phyloP scores from a whole-genome alignment of 2,113 vertebrate species.

The Neomonachus schauinslandi region DNA sequence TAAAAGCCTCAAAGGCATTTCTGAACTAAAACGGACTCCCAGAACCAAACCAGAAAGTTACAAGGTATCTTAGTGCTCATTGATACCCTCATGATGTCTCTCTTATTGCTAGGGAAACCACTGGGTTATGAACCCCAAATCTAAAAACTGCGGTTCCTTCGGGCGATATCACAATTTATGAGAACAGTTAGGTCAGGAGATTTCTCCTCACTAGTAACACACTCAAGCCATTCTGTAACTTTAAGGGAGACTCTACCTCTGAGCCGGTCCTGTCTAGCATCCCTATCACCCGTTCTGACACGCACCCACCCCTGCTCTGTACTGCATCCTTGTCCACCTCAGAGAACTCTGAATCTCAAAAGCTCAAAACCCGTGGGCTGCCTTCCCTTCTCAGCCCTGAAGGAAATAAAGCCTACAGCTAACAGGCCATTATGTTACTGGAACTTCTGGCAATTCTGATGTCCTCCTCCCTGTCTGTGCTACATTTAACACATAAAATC shows the following conservation, averaged over 20 bases:
- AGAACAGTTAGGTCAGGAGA: neutral
- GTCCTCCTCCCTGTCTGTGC: rapidly evolving
- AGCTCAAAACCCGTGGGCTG: too few relatives aligned
- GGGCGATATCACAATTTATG: too few relatives aligned
- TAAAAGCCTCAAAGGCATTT: neutral
- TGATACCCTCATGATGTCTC: rapidly evolving
- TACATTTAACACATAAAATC: neutral
- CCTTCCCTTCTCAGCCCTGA: neutral
- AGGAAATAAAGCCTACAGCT: neutral
- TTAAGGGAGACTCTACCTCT: neutral
- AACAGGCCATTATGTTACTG: too few relatives aligned
- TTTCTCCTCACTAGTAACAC: neutral
- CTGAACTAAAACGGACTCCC: neutral
- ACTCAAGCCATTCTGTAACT: rapidly evolving
- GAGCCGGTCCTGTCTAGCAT: too few relatives aligned
- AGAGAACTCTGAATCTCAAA: neutral
- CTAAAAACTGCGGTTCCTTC: neutral
- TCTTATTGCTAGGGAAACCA: neutral
- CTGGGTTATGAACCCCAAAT: too few relatives aligned
- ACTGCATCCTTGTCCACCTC: neutral
- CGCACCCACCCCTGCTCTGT: rapidly evolving
- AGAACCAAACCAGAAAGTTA: neutral
- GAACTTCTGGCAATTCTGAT: too few relatives aligned
- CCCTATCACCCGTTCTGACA: neutral
- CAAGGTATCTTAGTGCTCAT: rapidly evolving